These are phyloP conservation scores for Ophion ventricosus DNA, from an alignment of 2,888 invertebrate genomes.

Conservation along the genomic window DNA sequence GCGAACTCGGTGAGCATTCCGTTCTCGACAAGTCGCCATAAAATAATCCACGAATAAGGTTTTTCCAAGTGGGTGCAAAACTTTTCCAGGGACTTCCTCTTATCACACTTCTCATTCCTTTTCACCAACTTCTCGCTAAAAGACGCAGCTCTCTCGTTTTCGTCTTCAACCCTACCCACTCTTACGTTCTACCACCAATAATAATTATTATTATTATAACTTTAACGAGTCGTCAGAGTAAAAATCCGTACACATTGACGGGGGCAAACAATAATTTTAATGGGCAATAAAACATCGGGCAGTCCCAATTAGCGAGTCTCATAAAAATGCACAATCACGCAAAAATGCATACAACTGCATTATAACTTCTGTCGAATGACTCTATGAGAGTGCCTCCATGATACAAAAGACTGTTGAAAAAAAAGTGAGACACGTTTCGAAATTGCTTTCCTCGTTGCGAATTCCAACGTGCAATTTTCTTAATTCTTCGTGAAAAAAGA, in stretches of 20 bases:
- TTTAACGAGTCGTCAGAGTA: not conserved
- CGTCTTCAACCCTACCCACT: slow-evolving; percentile 13
- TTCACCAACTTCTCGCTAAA: not conserved
- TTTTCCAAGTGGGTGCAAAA: slow-evolving; percentile 61
- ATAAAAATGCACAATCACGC: not conserved
- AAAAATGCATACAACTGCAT: not conserved
- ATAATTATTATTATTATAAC: not conserved
- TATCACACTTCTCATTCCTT: not conserved
- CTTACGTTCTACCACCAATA: not conserved
- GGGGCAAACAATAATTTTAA: not conserved
- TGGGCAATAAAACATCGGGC: not conserved
- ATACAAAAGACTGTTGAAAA: not conserved
- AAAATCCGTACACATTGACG: not conserved
- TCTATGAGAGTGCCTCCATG: too few relatives aligned
- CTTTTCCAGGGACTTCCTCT: not conserved
- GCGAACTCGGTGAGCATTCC: slow-evolving; percentile 65
- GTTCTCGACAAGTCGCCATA: slow-evolving; percentile 61
- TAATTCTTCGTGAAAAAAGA: not conserved
- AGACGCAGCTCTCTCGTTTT: slow-evolving; percentile 49
- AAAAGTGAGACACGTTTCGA: not conserved
- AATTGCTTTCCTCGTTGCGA: not conserved
- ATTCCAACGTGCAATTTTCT: slow-evolving; percentile 4
- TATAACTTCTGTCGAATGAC: not conserved
- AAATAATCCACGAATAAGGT: slow-evolving; percentile 72
- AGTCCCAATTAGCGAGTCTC: not conserved